These are phyloP conservation scores for Neoaliturus tenellus DNA, from an alignment of 2,888 invertebrate genomes.

Conservation along the genomic window DNA sequence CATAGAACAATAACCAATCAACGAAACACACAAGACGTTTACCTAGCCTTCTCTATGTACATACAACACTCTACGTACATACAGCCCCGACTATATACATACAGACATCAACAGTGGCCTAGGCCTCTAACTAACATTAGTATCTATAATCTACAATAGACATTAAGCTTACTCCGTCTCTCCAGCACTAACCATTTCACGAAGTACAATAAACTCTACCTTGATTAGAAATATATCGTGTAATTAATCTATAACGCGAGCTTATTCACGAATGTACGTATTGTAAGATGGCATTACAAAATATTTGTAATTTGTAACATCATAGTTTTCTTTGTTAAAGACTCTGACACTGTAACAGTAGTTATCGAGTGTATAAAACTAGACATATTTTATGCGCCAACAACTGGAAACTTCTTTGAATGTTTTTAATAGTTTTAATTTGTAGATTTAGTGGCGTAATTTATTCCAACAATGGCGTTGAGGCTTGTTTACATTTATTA, in stretches of 20 bases:
- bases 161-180: conserved; percentile 29
- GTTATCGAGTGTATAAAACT: not conserved
- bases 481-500: too few species aligned
- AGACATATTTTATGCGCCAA: not conserved
- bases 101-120: not conserved
- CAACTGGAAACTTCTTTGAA: not conserved
- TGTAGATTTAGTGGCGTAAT: not conserved
- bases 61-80: conserved; percentile 19
- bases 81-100: conserved; percentile 27
- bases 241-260: not conserved
- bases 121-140: conserved; percentile 15
- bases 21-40: not conserved
- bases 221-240: conserved; percentile 17
- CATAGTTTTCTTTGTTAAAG: not conserved
- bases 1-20: not conserved
- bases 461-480: not conserved
- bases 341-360: not conserved
- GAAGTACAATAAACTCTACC: not conserved
- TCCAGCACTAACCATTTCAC: not conserved
- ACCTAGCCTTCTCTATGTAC: conserved; percentile 6
- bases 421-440: not conserved
- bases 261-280: not conserved
- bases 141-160: conserved; percentile 41
- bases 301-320: conserved; percentile 23
- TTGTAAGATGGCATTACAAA: not conserved